phyloP scores from a whole-genome alignment of 2,113 vertebrate genomes.

The Halcyon senegalensis region DNA sequence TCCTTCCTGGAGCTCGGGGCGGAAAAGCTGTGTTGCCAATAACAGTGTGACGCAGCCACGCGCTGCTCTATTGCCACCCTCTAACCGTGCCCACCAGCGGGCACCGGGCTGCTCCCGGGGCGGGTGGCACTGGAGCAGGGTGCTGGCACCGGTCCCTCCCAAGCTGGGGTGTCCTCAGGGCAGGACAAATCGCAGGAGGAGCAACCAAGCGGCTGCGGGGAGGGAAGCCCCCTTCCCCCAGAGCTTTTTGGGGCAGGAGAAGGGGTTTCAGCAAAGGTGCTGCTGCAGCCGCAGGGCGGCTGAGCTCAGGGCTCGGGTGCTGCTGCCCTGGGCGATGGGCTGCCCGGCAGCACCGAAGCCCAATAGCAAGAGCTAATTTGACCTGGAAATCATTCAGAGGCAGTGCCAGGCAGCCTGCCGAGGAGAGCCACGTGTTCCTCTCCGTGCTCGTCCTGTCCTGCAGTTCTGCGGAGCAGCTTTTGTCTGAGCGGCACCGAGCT shows the following conservation, averaged over 20 bases:
- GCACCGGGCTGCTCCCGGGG: not conserved
- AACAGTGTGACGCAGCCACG: accelerated
- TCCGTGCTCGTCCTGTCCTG: accelerated
- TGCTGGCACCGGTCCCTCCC: not conserved
- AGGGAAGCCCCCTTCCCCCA: not conserved
- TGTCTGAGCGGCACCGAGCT: accelerated
- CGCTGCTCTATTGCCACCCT: not conserved
- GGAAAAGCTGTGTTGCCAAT: accelerated
- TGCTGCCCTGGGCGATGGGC: not conserved
- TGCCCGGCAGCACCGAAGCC: not conserved
- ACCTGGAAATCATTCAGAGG: not conserved
- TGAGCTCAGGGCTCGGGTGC: not conserved
- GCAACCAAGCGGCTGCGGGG: accelerated
- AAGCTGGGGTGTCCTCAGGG: not conserved
- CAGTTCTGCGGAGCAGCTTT: not conserved
- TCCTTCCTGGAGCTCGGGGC: accelerated
- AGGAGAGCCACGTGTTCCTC: accelerated
- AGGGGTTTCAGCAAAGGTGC: not conserved
- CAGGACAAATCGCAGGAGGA: not conserved
- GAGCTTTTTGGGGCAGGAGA: accelerated
- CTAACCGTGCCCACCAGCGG: not conserved
- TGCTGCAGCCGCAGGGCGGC: accelerated
- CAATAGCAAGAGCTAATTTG: not conserved
- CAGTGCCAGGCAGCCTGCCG: not conserved
- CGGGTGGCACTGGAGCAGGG: accelerated